Conservation (phyloP, 1,140 invertebrate species). For the Eriosoma lanigerum region DNA sequence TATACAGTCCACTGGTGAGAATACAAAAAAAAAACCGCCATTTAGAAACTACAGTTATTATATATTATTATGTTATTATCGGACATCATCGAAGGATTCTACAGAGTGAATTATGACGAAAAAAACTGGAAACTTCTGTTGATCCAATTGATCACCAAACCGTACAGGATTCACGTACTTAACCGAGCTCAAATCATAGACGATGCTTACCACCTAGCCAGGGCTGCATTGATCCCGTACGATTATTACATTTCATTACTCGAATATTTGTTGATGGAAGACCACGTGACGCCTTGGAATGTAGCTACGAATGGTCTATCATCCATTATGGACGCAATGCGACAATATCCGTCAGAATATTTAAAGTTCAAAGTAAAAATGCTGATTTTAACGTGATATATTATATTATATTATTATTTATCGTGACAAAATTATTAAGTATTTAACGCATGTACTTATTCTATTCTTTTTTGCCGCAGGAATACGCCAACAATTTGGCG, state of each 20-base stretch:
- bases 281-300: constrained; percentile 14
- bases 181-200: constrained; percentile 80
- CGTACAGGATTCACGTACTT: constrained; percentile 64
- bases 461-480: not conserved
- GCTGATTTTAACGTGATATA: not conserved
- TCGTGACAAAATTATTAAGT: no score
- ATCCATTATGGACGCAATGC: not conserved
- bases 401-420: not conserved
- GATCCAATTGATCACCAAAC: constrained; percentile 60
- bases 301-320: not conserved
- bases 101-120: constrained; percentile 74
- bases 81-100: constrained; percentile 59
- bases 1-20: constrained; percentile 71
- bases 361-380: not conserved
- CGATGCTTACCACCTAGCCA: constrained; percentile 76
- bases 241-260: constrained; percentile 6
- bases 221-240: constrained; percentile 57
- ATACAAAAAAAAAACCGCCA: no score
- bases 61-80: no score
- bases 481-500: not conserved
- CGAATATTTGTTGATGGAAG: constrained; percentile 27
- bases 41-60: no score
- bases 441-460: no score
- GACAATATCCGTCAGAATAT: not conserved
- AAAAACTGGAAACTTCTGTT: constrained; percentile 69